These are phyloP conservation scores for Laticauda colubrina DNA, from an alignment of 2,113 vertebrate genomes.

Conservation along the genomic window DNA sequence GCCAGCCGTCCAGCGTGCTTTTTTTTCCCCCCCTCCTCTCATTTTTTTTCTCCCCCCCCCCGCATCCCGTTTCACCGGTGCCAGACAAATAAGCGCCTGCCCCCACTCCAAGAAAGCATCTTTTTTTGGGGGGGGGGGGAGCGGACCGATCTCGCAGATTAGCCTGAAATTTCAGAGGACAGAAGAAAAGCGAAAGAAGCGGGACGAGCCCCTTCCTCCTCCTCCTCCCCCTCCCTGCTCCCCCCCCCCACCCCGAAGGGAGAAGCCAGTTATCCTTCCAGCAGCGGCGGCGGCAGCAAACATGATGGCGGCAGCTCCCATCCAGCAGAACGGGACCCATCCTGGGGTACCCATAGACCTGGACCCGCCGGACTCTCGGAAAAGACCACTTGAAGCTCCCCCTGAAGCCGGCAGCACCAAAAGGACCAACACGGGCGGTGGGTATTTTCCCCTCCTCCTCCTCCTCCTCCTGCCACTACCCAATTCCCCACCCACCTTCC, in stretches of 20 bases:
- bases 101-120: background rate
- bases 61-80: conserved; percentile 55
- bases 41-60: conserved; percentile 57
- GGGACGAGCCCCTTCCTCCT: conserved; percentile 54
- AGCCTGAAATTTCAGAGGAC: conserved; percentile 44
- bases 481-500: conserved; percentile 30
- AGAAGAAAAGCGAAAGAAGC: conserved; percentile 37
- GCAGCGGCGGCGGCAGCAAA: conserved; percentile 72
- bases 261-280: conserved; percentile 62
- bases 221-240: conserved; percentile 29
- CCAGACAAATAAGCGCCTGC: conserved; percentile 49
- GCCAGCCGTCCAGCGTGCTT: conserved; percentile 70
- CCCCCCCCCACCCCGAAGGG: conserved; percentile 59
- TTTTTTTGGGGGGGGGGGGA: background rate
- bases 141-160: conserved; percentile 16
- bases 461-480: background rate
- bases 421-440: conserved; percentile 82
- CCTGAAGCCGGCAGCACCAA: conserved; percentile 83
- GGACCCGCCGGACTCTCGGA: conserved; percentile 81
- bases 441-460: conserved; percentile 58
- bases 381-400: conserved; percentile 80
- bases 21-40: conserved; percentile 50
- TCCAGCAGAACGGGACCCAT: conserved; percentile 83
- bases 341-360: conserved; percentile 80
- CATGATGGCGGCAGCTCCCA: conserved; percentile 84